Evolutionary conservation across 2,888 invertebrate genomes (phyloP), one percentile per base, ranked within the genome.

Genomic region (Protophormia terraenovae): DNA sequence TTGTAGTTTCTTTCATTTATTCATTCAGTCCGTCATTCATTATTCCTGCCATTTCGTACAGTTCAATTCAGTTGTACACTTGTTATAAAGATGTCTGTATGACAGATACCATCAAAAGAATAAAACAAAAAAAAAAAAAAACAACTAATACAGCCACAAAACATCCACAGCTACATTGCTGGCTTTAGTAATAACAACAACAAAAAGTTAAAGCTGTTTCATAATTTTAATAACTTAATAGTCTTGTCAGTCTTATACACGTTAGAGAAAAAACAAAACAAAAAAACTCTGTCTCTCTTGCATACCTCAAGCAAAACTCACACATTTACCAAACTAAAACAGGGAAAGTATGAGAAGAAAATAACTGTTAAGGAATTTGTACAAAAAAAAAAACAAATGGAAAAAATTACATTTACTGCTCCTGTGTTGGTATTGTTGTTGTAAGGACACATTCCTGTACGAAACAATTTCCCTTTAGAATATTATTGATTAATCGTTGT

Each of bases 181-280:
- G 5, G 22, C 35, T 47, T 14, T 35, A 69, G 38, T 62, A 78
- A 58, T 29, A 50, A 64, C 45, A 64, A 35, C 19, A 47, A 32
- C 16, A 16, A 58, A 78, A 58, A 58, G 29, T 76, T 80, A 67
- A 66, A 77, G 53, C 53, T 62, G n/a, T 77, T 76, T 71, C 58
- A 77, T 77, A 80, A 81, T 84, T 81, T 77, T 77, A 84, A 84
- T 81, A 84, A 84, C 77, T 81, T 78, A 84, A 81, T 84, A 77
- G 71, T 66, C 60, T 41, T 41, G 53, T 76, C 82, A 71, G 62
- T 47, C 47, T 35, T 45, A 24, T 22, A 77, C 38, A 12, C n/a
- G 38, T 24, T 29, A 80, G 8, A 58, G n/a, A 27, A 58, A 47
- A 62, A 16, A 38, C 19, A 22, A 22, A 22, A n/a, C 41, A 12